Evolutionary conservation across 2,888 invertebrate genomes (phyloP), one percentile per base, ranked within the genome.

Genomic region (Drosophila paracracens): DNA sequence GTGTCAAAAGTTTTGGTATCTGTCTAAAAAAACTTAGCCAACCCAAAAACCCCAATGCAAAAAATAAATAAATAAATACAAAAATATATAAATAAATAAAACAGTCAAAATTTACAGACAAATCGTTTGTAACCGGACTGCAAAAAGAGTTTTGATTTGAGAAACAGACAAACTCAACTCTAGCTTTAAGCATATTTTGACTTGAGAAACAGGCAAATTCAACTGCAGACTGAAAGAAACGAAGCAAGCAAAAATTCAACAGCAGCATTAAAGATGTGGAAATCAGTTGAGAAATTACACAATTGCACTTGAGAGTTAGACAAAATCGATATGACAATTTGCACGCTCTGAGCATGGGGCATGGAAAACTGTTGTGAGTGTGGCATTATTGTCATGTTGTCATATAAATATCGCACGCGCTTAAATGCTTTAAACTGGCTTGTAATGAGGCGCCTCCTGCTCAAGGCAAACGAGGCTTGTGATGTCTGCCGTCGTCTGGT

Each of bases 341-440:
- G 46, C 46, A 21, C 21, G 13, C 21, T 46, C 46, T 13, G 54
- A 27, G 25, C 25, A 13, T 54, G 7, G 21, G 43, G 21, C 21
- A 43, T 21, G 1, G 1, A 13, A 8, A 60, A 2, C 58, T 50
- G 54, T 33, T 52, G 57, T 63, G 48, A 50, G 40, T 31, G 46
- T 35, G 59, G 46, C 38, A 43, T 27, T 40, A 77, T 80, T 84
- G 72, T 77, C 79, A 75, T 87, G 68, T 82, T 84, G 72, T 82
- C 85, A 78, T 87, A 68, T 56, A 61, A 79, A 73, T 66, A 60
- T 68, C 48, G 48, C 51, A 65, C 33, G 52, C 65, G 62, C 61
- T 73, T 79, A 74, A 87, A 78, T 66, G 70, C 78, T 82, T 82
- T 79, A 78, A 88, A 78, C 83, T 67, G 74, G 48, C 69, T 74